Base-by-base conservation (phyloP, 2,113 vertebrate genomes). In the Oophaga pumilio region DNA sequence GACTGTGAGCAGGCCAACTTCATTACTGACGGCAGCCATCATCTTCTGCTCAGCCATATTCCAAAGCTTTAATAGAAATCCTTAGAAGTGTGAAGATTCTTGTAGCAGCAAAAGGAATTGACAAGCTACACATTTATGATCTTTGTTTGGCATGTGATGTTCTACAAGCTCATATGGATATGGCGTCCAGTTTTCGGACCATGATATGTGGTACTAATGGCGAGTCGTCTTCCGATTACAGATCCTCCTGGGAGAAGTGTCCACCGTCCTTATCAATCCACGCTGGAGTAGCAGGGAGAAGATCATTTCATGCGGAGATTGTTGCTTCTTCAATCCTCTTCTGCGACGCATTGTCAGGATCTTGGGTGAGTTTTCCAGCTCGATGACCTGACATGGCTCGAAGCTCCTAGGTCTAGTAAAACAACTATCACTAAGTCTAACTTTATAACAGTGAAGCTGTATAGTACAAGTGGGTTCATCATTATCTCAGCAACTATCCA, bases 261-360 rank as follows among this genome's bases (percentile, higher is more conserved):
- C 94, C 0, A 92, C 93, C 9, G 97, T 96, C 92, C 96, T 97
- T 57, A 94, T 96, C 87, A 96, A 96, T 80, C 89, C 94, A 0
- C 94, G 95, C 8, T 90, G 93, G 88, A 92, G 90, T 4, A 92
- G 94, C 84, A 87, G 57, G 60, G 97, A 97, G 93, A 97, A 95
- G 91, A 97, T 96, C 86, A 97, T 97, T 0, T 93, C 97, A 84
- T 97, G 96, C 0, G 96, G 96, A 76, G 96, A 96, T 90, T 98
- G 97, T 93, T 98, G 97, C 91, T 97, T 96, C 91, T 97, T 98
- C 92, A 97, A 96, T 89, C 96, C 97, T 22, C 93, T 97, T 0
- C 94, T 98, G 74, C 93, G 97, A 56, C 95, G 96, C 87, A 94
- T 96, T 13, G 94, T 97, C n/a, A 95, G 97, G 79, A 97, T 98